Evolutionary conservation across 2,797 vertebrate species (phyloP).

Genomic region (Oryzias dopingdopingensis): DNA sequence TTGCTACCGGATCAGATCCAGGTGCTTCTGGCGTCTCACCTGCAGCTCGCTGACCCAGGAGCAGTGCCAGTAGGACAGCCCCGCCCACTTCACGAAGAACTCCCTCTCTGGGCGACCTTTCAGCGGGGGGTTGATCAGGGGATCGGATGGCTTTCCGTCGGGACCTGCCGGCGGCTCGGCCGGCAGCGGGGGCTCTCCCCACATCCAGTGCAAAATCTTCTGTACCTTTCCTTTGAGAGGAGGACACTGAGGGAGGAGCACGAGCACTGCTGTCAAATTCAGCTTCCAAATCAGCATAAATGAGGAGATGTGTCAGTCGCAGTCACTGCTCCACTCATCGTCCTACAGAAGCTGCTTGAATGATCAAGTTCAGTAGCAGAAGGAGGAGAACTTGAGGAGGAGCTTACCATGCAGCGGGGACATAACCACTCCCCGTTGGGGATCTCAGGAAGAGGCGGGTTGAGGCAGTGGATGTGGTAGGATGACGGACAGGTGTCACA

Average conservation of each 20-base stretch:
- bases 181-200: slow-evolving; percentile 87
- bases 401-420: slow-evolving; percentile 91
- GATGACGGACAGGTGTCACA: slow-evolving; percentile 97
- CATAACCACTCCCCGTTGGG: slow-evolving; percentile 99
- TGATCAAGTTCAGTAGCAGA: background rate
- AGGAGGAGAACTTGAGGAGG: background rate
- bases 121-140: slow-evolving; percentile 77
- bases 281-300: too few relatives aligned
- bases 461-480: slow-evolving; percentile 99
- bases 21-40: slow-evolving; percentile 74
- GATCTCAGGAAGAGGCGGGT: slow-evolving; percentile 95
- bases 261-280: background rate
- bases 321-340: background rate
- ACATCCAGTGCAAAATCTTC: slow-evolving; percentile 93
- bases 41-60: slow-evolving; percentile 98
- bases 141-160: slow-evolving; percentile 72
- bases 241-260: slow-evolving; percentile 80
- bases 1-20: too few relatives aligned
- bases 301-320: too few relatives aligned
- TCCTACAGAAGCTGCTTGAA: background rate
- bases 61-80: slow-evolving; percentile 98
- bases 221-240: slow-evolving; percentile 97
- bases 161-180: slow-evolving; percentile 51
- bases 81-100: slow-evolving; percentile 97
- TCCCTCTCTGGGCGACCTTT: slow-evolving; percentile 92